phyloP scores from a whole-genome alignment of 2,113 vertebrate species.

The Triplophysa siluroides region DNA sequence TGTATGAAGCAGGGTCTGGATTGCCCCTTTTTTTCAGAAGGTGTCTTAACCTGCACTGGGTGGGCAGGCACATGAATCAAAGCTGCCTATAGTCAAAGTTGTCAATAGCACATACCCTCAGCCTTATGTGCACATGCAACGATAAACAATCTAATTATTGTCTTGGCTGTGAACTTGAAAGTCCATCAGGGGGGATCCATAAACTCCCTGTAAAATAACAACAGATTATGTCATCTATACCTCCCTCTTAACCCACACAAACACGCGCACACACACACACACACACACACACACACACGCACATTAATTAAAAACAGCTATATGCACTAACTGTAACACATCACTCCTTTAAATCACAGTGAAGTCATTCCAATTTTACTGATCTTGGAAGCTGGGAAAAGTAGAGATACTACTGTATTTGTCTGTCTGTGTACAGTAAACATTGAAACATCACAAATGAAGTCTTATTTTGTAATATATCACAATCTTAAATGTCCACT shows the following conservation, averaged over 20 bases:
- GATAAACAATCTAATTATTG: conserved; percentile 29
- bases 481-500: no score
- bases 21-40: not conserved
- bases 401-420: not conserved
- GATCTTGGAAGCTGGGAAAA: not conserved
- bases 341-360: not conserved
- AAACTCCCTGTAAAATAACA: conserved; percentile 31
- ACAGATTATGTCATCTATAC: conserved; percentile 10
- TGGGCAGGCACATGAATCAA: not conserved
- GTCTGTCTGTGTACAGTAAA: not conserved
- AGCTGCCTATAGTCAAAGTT: conserved; percentile 14
- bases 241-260: not conserved
- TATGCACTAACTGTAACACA: not conserved
- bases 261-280: not conserved
- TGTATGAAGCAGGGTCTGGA: conserved; percentile 24
- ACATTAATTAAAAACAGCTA: not conserved
- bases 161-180: conserved; percentile 30
- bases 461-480: no score
- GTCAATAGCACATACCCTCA: no score
- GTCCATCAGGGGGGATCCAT: conserved; percentile 22
- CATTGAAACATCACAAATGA: no score
- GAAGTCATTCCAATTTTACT: not conserved
- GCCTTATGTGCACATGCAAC: not conserved
- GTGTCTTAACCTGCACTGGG: conserved; percentile 28
- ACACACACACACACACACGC: not conserved